Conservation (phyloP, 2,113 vertebrate genomes). For the Talpa occidentalis region DNA sequence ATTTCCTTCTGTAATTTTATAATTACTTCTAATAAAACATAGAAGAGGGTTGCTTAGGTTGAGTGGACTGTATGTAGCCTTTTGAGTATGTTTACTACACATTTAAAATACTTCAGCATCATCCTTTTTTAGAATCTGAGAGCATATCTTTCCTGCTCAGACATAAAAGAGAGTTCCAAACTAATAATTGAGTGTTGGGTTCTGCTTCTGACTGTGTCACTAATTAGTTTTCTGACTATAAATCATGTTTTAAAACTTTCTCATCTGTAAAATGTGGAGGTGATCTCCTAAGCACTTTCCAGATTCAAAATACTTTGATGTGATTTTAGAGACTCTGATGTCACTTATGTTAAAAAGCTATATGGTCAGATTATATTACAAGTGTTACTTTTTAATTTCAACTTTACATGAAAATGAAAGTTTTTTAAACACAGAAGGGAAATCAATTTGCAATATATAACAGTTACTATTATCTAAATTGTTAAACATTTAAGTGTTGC, state of each 20-base stretch:
- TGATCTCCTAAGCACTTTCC: constrained; percentile 34
- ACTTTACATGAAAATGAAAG: constrained; percentile 63
- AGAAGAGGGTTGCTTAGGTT: constrained; percentile 15
- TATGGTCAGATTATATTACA: constrained; percentile 38
- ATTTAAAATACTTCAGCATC: constrained; percentile 43
- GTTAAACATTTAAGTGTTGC: constrained; percentile 66
- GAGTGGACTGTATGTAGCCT: not conserved
- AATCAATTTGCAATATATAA: constrained; percentile 80
- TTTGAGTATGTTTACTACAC: constrained; percentile 11
- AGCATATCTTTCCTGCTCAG: not conserved
- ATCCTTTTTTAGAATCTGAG: constrained; percentile 4
- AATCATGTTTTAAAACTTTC: constrained; percentile 34
- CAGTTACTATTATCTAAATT: constrained; percentile 75
- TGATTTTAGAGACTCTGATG: constrained; percentile 37
- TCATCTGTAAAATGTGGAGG: constrained; percentile 20
- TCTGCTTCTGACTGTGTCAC: constrained; percentile 21
- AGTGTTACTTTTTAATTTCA: constrained; percentile 65
- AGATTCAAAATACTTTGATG: constrained; percentile 35
- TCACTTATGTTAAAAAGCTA: constrained; percentile 48
- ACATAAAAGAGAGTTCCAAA: constrained; percentile 34
- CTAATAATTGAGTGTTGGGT: constrained; percentile 19
- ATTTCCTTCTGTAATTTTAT: constrained; percentile 51
- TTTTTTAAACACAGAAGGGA: constrained; percentile 75
- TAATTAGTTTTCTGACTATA: constrained; percentile 23
- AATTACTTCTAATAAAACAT: constrained; percentile 53